A percentile compares a stretch with the other conserved stretches of the same genome.
phyloP scores from a whole-genome alignment of 1,140 invertebrate species.

The Daktulosphaira vitifoliae region DNA sequence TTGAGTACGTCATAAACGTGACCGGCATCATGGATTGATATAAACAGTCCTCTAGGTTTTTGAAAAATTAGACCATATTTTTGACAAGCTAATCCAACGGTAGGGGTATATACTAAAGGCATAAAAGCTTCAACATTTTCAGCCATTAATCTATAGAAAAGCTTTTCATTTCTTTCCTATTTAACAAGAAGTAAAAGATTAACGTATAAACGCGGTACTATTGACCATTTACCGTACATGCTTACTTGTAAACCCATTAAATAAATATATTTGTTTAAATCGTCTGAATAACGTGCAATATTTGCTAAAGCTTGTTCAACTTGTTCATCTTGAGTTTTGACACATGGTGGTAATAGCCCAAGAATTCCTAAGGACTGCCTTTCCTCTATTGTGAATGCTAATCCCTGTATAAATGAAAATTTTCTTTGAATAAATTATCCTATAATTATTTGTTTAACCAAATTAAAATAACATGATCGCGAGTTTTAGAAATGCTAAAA shows the following conservation, averaged over 20 bases:
- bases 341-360: constrained; percentile 66
- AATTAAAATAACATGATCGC: too few species aligned
- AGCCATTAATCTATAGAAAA: constrained; percentile 86
- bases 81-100: constrained; percentile 87
- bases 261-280: constrained; percentile 73
- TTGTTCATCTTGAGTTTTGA: constrained; percentile 78
- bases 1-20: constrained; percentile 75
- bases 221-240: constrained; percentile 27
- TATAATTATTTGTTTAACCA: too few species aligned
- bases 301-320: constrained; percentile 60
- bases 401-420: constrained; percentile 51
- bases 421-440: too few species aligned
- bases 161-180: constrained; percentile 76
- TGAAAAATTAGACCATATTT: constrained; percentile 91
- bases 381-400: constrained; percentile 76
- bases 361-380: constrained; percentile 75
- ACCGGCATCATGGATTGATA: constrained; percentile 92
- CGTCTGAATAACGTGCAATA: constrained; percentile 59
- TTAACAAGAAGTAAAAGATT: constrained; percentile 3
- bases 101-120: constrained; percentile 87
- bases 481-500: too few species aligned
- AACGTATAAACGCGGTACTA: not conserved
- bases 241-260: constrained; percentile 61
- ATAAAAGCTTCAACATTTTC: constrained; percentile 83
- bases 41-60: constrained; percentile 85